A percentile compares a stretch with the other conserved stretches of the same genome.
These are phyloP conservation scores for Drosophila baimaii DNA, from an alignment of 1,140 invertebrate genomes.

Conservation along the genomic window DNA sequence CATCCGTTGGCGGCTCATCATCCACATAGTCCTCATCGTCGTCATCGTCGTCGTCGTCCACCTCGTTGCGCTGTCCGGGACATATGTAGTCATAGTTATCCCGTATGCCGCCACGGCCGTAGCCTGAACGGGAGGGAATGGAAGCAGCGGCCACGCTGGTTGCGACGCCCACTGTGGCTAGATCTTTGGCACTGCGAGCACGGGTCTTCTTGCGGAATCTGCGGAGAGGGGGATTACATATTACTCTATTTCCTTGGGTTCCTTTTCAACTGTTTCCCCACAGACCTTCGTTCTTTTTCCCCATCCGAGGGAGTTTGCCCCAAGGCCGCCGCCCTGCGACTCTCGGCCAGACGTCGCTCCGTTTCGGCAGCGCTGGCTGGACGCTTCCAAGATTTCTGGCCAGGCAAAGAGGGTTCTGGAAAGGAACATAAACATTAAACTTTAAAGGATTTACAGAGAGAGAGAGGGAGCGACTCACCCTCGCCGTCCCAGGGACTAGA, in stretches of 20 bases:
- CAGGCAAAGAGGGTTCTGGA: constrained; percentile 84
- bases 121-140: constrained; percentile 23
- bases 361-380: constrained; percentile 87
- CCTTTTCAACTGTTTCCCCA: not conserved
- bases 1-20: constrained; percentile 77
- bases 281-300: constrained; percentile 80
- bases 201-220: constrained; percentile 82
- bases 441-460: too few species aligned
- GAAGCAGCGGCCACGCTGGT: constrained; percentile 1
- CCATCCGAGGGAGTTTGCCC: constrained; percentile 84
- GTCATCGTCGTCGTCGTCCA: constrained; percentile 65
- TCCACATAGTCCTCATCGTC: constrained; percentile 81
- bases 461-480: constrained; percentile 38
- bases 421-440: not conserved
- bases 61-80: constrained; percentile 47
- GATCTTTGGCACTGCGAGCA: constrained; percentile 72
- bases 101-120: constrained; percentile 54
- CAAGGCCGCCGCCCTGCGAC: constrained; percentile 73
- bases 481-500: constrained; percentile 87
- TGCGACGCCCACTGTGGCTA: constrained; percentile 45
- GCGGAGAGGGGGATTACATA: not conserved
- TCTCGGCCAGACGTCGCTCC: constrained; percentile 85
- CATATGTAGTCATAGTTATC: constrained; percentile 82
- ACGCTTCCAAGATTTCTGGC: constrained; percentile 87
- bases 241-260: not conserved